Conservation (phyloP, 2,113 vertebrate species). For the Struthidea cinerea region DNA sequence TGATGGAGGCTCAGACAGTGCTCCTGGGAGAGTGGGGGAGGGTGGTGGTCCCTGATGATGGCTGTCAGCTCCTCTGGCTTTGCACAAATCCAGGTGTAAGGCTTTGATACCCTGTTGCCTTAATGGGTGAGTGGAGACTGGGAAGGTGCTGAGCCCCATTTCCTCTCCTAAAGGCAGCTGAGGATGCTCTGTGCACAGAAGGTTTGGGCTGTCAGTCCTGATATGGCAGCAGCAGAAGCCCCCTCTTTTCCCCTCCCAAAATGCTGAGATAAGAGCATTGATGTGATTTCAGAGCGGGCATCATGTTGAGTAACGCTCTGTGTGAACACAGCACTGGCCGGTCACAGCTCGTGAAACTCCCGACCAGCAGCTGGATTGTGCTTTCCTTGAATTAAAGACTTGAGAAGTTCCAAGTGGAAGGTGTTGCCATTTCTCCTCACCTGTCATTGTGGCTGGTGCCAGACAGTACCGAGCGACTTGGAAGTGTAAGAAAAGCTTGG, state of each 20-base stretch:
- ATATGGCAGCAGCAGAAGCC: not conserved
- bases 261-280: not conserved
- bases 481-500: not conserved
- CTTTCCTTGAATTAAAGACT: not conserved
- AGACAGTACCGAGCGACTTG: rapidly evolving
- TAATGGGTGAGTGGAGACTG: rapidly evolving
- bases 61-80: not conserved
- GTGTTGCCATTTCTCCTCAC: not conserved
- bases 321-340: not conserved
- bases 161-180: not conserved
- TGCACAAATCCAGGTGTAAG: not conserved
- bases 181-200: not conserved
- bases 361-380: not conserved
- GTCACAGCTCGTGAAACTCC: not conserved
- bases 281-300: not conserved
- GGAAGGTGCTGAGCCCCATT: not conserved
- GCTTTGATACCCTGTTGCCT: not conserved
- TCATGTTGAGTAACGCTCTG: not conserved
- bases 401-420: not conserved
- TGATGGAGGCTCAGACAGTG: not conserved
- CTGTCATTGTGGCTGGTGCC: not conserved
- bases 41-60: not conserved
- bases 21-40: not conserved
- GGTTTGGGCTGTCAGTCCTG: not conserved
- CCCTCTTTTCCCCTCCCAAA: not conserved